phyloP scores from a whole-genome alignment of 2,888 invertebrate genomes.

The Pilophorus perplexus region DNA sequence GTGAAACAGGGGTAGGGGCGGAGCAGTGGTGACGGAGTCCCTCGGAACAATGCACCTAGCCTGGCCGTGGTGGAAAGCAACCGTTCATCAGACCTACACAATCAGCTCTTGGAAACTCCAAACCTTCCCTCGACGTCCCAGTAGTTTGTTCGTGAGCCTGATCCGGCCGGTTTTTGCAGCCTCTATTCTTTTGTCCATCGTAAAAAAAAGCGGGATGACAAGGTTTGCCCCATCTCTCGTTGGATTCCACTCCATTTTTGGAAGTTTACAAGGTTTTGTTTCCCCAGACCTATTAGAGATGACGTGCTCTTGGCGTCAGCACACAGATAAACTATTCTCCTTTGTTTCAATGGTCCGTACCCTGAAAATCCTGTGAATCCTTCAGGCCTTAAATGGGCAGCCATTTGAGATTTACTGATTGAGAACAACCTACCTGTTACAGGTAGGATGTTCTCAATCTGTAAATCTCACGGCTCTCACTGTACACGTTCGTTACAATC shows the following conservation, averaged over 20 bases:
- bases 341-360: no score
- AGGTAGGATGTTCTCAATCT: no score
- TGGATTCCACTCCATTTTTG: background rate
- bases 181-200: constrained; percentile 19
- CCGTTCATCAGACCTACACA: constrained; percentile 29
- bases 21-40: background rate
- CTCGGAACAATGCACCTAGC: constrained; percentile 5
- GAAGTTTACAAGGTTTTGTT: no score
- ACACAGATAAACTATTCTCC: no score
- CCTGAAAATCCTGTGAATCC: no score
- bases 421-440: no score
- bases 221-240: background rate
- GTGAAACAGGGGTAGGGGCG: background rate
- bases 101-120: constrained; percentile 32
- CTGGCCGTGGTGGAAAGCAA: background rate
- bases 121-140: constrained; percentile 10
- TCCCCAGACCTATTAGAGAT: no score
- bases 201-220: constrained; percentile 1
- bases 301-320: no score
- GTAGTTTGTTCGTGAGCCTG: constrained; percentile 30
- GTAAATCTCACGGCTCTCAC: no score
- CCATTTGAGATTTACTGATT: no score
- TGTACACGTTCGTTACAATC: no score
- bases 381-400: no score
- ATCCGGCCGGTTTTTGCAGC: constrained; percentile 11